A percentile compares a stretch with the other conserved stretches of the same genome.
phyloP scores from a whole-genome alignment of 2,888 invertebrate genomes.

The Zele albiditarsus region DNA sequence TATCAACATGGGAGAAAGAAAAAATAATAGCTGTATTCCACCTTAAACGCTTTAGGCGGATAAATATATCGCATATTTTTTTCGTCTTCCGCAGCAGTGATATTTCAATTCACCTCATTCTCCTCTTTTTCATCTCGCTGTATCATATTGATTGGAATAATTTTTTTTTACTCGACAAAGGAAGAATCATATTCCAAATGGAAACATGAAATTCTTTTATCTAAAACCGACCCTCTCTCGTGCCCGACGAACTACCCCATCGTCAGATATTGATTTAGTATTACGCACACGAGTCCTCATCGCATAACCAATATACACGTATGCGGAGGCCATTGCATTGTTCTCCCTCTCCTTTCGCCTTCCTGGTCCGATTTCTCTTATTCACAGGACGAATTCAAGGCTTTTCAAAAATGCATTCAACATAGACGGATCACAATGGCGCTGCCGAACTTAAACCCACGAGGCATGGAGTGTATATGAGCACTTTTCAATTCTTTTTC shows the following conservation, averaged over 20 bases:
- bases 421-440: constrained; percentile 50
- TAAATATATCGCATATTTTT: too few species aligned
- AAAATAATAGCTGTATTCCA: too few species aligned
- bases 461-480: constrained; percentile 34
- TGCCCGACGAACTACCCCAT: constrained; percentile 51
- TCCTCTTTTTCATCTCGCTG: too few species aligned
- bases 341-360: too few species aligned
- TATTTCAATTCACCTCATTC: too few species aligned
- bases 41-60: too few species aligned
- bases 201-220: constrained; percentile 10
- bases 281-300: constrained; percentile 61
- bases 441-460: constrained; percentile 31
- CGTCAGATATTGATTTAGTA: constrained; percentile 69
- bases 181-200: constrained; percentile 6
- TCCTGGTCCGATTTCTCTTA: constrained; percentile 54
- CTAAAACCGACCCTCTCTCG: constrained; percentile 60
- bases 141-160: not conserved
- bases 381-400: constrained; percentile 55
- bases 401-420: constrained; percentile 60
- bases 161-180: not conserved
- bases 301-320: constrained; percentile 42
- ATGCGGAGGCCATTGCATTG: constrained; percentile 51
- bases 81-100: too few species aligned
- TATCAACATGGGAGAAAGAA: constrained; percentile 35
- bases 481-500: constrained; percentile 36